Conservation (phyloP, 2,888 invertebrate genomes). For the Monochamus alternatus region DNA sequence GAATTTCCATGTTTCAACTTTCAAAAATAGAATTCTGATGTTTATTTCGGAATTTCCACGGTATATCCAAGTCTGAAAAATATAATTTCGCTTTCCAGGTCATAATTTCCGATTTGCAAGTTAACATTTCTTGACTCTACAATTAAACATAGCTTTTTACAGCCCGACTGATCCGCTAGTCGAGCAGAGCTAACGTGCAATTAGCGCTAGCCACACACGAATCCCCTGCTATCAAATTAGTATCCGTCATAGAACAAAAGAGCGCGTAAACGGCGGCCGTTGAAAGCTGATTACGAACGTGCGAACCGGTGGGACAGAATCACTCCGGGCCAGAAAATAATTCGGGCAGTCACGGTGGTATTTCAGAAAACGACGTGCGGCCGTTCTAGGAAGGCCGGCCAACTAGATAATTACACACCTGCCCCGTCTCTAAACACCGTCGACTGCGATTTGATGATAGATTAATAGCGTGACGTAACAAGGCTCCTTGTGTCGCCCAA, state of each 20-base stretch:
- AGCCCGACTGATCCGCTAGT: neutral
- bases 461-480: conserved; percentile 2
- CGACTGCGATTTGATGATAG: conserved; percentile 1
- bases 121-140: no score
- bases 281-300: conserved; percentile 27
- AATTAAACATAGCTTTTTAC: neutral
- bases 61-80: no score
- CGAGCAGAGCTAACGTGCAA: conserved; percentile 7
- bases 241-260: conserved; percentile 23
- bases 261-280: conserved; percentile 23
- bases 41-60: no score
- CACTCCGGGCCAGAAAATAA: conserved; percentile 33
- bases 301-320: neutral
- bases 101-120: no score
- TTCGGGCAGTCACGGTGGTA: conserved; percentile 30
- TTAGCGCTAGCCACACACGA: conserved; percentile 29
- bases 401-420: conserved; percentile 43
- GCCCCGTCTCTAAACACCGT: neutral
- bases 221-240: conserved; percentile 8
- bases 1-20: no score
- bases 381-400: conserved; percentile 33
- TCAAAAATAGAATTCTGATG: no score
- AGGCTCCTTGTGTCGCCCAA: neutral
- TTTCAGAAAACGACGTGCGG: conserved; percentile 36
- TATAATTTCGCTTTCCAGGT: no score